These are phyloP conservation scores for Microctonus brassicae DNA, from an alignment of 2,888 invertebrate genomes.

Conservation along the genomic window DNA sequence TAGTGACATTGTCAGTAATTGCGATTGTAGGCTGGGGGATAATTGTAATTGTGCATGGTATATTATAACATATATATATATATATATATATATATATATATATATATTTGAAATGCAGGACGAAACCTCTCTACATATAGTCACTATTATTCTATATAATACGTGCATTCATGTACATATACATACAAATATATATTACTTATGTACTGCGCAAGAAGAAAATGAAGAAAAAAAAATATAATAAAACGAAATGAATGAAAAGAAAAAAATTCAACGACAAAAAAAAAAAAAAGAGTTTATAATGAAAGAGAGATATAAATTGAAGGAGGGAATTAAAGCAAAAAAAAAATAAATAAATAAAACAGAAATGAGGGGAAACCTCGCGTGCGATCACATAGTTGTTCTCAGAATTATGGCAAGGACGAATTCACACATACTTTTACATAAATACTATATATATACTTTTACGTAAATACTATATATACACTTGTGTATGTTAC, in stretches of 20 bases:
- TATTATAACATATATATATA: conserved; percentile 17
- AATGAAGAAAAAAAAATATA: conserved; percentile 2
- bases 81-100: neutral
- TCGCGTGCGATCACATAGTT: conserved; percentile 47
- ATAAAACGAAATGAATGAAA: neutral
- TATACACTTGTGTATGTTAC: neutral
- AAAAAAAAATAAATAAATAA: no score
- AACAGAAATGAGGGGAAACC: conserved; percentile 34
- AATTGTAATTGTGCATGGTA: conserved; percentile 64
- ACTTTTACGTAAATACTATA: neutral
- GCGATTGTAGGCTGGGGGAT: conserved; percentile 51
- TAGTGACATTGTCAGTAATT: conserved; percentile 64
- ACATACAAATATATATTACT: conserved; percentile 20
- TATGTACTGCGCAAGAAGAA: neutral
- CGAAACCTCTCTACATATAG: neutral
- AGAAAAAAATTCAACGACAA: conserved; percentile 16
- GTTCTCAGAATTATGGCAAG: conserved; percentile 58
- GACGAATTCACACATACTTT: conserved; percentile 41
- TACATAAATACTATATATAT: neutral
- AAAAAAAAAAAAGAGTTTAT: conserved; percentile 16
- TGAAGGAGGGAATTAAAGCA: conserved; percentile 22
- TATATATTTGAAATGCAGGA: neutral
- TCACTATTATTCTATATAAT: conserved; percentile 12
- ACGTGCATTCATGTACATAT: no score
- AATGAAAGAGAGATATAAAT: conserved; percentile 25